Evolutionary conservation across 2,113 vertebrate species (phyloP).

Genomic region (Oreochromis spilurus): DNA sequence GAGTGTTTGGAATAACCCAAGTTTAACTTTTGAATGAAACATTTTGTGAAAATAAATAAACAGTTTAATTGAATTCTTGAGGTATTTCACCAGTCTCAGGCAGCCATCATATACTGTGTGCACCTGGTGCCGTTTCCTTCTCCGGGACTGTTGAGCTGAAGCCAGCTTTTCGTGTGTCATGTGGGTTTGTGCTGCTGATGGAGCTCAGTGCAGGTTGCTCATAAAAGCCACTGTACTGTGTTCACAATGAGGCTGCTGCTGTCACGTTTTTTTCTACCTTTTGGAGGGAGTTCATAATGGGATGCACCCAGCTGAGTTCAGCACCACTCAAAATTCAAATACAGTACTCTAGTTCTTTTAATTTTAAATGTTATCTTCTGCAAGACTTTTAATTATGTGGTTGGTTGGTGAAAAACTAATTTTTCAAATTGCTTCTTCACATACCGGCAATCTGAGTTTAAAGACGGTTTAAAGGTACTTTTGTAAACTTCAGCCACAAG

Average conservation of each 20-base stretch:
- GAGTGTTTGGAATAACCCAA: neutral
- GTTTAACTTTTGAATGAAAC: neutral
- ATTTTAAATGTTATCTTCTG: neutral
- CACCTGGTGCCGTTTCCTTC: neutral
- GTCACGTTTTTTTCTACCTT: neutral
- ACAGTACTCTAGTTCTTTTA: neutral
- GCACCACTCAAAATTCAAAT: neutral
- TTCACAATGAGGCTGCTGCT: neutral
- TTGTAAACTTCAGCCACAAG: neutral
- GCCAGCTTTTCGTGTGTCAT: neutral
- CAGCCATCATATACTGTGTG: neutral
- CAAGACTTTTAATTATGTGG: neutral
- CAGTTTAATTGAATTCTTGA: neutral
- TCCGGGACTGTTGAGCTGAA: neutral
- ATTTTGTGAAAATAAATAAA: neutral
- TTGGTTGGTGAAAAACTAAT: neutral
- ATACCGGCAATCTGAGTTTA: neutral
- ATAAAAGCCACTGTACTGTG: neutral
- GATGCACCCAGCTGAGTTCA: neutral
- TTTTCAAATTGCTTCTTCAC: neutral
- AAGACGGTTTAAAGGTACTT: neutral
- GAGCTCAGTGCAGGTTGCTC: neutral
- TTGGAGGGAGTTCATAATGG: neutral
- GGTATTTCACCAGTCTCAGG: neutral
- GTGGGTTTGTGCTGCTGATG: neutral